Evolutionary conservation across 2,888 invertebrate genomes (phyloP), one percentile per base, ranked within the genome.

Genomic region (Eulithis testata): DNA sequence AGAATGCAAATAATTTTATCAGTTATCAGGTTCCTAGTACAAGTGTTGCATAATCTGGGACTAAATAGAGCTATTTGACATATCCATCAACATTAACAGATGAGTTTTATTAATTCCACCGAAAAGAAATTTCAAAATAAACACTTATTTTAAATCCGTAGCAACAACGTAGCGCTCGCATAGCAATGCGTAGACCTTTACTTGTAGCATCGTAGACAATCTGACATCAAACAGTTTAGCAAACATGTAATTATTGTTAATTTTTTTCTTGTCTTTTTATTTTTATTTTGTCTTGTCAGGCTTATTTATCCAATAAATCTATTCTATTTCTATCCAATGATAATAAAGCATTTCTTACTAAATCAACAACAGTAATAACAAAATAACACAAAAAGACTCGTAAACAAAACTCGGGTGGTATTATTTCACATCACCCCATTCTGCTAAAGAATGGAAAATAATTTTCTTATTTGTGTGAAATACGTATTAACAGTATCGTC

Each of bases 391-490:
- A 60, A 54, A 31, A 31, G 6, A 45, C 40, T 51, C 62, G 60
- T 68, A 65, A 62, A 65, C 51, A 65, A 66, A 59, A 60, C 51
- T 55, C 63, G 59, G 61, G 59, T 65, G 64, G 68, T 69, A 67
- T 71, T 69, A 68, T 72, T 73, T 71, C 69, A 72, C 68, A 72
- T 69, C 62, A 66, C 73, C 69, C 64, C 69, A 73, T 74, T 73
- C 66, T 62, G 54, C 54, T 56, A 65, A 40, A 71, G 70, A 71
- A 71, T 70, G 63, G 68, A 62, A 71, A 70, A 71, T 72, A 66
- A 73, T 72, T 72, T 71, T 59, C 67, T 70, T 67, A 70, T 73
- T 73, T 69, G 65, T 64, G 55, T 61, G 50, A 27, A 66, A 64
- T 63, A 68, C 66, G 68, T 73, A 71, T 71, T 71, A 65, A 36